Evolutionary conservation across 1,140 invertebrate species (phyloP), one percentile per base, ranked within the genome.

Genomic region (Temnothorax nylanderi): DNA sequence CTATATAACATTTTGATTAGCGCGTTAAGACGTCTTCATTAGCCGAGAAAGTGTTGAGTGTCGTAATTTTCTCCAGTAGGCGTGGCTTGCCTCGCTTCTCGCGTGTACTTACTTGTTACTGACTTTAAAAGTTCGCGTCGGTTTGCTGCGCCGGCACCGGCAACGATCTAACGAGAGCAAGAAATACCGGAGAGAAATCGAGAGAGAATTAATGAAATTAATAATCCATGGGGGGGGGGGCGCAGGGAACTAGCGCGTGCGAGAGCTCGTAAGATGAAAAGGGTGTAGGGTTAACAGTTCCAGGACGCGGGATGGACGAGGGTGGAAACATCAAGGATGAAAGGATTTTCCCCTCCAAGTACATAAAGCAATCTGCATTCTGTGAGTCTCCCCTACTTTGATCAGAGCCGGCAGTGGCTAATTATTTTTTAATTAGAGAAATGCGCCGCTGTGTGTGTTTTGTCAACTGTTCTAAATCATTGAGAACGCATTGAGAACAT

Each of bases 361-460:
- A 71, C 58, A 85, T 64, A 76, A 85, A 90, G 81, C 75, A 88
- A 81, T 54, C 65, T 85, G 69, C 41, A 8, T 13, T 62, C 18
- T 62, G 34, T 11, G 58, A 32, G 21, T 67, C n/a, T 51, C 51
- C 51, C 32, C 26, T 69, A 49, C 85, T 87, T 90, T 65, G 84
- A 88, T 60, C 49, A 62, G 67, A 47, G 54, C 37, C 86, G 26
- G 41, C 54, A 60, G 26, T 37, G 51, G 44, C 71, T 90, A 90
- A 91, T 89, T 91, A 87, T 91, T 90, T 91, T 80, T 80, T 91
- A 91, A 90, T 91, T 81, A 86, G 87, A 88, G 75, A 78, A 91
- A 78, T 82, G 65, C 13, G 8, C 16, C 21, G 34, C 5, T 54
- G 74, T n/a, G n/a, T n/a, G n/a, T n/a, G n/a, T 37, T 69, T 81